phyloP scores from a whole-genome alignment of 1,140 invertebrate genomes.

The Zaprionus inermis region DNA sequence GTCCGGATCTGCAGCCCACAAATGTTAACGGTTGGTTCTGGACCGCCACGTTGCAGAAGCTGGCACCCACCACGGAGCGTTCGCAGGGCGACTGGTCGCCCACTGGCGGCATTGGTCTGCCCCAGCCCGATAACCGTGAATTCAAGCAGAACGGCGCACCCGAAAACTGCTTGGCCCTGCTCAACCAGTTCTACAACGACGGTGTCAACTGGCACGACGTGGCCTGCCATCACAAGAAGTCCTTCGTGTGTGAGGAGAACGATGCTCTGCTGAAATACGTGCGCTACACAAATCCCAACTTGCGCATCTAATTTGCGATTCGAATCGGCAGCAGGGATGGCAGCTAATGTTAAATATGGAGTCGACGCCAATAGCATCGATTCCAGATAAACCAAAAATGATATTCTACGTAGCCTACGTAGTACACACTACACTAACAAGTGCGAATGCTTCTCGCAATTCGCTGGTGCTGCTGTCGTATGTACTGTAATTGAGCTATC shows the following conservation, averaged over 20 bases:
- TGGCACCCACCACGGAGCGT: slow-evolving; percentile 90
- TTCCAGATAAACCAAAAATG: slow-evolving; percentile 75
- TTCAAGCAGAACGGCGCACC: slow-evolving; percentile 90
- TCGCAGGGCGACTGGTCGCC: slow-evolving; percentile 93
- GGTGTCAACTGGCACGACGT: slow-evolving; percentile 95
- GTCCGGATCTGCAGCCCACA: slow-evolving; percentile 90
- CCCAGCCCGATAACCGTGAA: slow-evolving; percentile 93
- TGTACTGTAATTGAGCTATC: slow-evolving; percentile 18
- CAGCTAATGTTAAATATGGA: slow-evolving; percentile 24
- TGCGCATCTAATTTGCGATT: slow-evolving; percentile 86
- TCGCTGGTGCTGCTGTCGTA: slow-evolving; percentile 37
- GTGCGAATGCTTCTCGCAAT: neutral
- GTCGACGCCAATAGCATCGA: slow-evolving; percentile 43
- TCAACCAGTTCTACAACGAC: slow-evolving; percentile 94
- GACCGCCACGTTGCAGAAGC: slow-evolving; percentile 92
- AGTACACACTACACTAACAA: slow-evolving; percentile 10
- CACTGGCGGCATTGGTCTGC: slow-evolving; percentile 90
- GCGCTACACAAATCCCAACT: slow-evolving; percentile 90
- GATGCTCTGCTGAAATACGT: slow-evolving; percentile 92
- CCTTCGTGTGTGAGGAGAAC: slow-evolving; percentile 93
- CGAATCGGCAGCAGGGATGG: neutral
- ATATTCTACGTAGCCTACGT: slow-evolving; percentile 58
- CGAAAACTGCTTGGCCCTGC: slow-evolving; percentile 91
- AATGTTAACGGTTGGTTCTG: slow-evolving; percentile 94
- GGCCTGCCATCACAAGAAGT: slow-evolving; percentile 93